Conservation (phyloP, 2,888 invertebrate species). For the Suillia variegata region DNA sequence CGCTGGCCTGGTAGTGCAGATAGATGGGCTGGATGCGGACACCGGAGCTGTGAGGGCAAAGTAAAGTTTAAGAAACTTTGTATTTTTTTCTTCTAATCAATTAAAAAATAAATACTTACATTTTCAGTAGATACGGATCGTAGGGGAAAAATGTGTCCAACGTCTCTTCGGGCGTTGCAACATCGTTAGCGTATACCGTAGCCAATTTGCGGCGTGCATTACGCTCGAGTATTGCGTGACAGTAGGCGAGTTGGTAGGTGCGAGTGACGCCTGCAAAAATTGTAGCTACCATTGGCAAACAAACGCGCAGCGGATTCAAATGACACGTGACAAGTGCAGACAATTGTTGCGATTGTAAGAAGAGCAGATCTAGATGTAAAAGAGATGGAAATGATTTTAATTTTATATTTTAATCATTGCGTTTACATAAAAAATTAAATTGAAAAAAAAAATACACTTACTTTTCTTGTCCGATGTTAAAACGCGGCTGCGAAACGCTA, state of each 20-base stretch:
- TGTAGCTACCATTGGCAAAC: slow-evolving; percentile 76
- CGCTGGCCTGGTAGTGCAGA: slow-evolving; percentile 62
- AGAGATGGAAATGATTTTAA: slow-evolving; percentile 55
- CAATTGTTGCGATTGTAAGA: slow-evolving; percentile 81
- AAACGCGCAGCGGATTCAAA: slow-evolving; percentile 86
- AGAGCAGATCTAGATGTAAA: slow-evolving; percentile 80
- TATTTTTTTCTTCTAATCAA: slow-evolving; percentile 1
- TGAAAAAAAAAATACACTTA: slow-evolving; percentile 63
- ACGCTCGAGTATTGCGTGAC: slow-evolving; percentile 86
- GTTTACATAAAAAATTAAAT: slow-evolving; percentile 11
- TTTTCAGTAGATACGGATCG: slow-evolving; percentile 80
- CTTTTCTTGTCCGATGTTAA: slow-evolving; percentile 78
- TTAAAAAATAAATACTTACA: slow-evolving; percentile 33
- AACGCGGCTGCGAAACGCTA: slow-evolving; percentile 87
- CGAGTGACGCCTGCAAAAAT: slow-evolving; percentile 83
- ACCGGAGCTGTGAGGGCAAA: slow-evolving; percentile 53
- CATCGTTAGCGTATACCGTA: slow-evolving; percentile 65
- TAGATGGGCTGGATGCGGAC: slow-evolving; percentile 62
- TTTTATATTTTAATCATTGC: not conserved
- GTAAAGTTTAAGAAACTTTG: not conserved
- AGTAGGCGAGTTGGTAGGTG: slow-evolving; percentile 88
- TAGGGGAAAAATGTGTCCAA: slow-evolving; percentile 83
- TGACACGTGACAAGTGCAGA: slow-evolving; percentile 83
- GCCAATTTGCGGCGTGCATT: slow-evolving; percentile 72
- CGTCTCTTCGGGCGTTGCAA: slow-evolving; percentile 61